phyloP scores from a whole-genome alignment of 2,113 vertebrate species.

The Leptodactylus fuscus region DNA sequence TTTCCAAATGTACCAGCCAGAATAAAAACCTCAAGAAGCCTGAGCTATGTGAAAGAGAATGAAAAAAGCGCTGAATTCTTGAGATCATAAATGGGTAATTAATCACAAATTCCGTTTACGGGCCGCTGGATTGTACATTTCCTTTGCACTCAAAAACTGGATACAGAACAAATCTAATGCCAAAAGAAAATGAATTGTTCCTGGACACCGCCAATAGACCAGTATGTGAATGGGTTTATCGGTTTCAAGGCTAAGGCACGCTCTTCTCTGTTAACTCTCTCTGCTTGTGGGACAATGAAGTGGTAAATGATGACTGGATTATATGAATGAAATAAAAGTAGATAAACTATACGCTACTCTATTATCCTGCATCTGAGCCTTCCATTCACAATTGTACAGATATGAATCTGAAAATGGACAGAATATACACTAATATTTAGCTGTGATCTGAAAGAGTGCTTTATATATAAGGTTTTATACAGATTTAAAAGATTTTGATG shows the following conservation, averaged over 20 bases:
- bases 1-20: constrained; percentile 84
- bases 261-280: not conserved
- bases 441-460: no score
- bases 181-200: constrained; percentile 76
- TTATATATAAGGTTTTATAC: no score
- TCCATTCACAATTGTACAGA: not conserved
- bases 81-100: constrained; percentile 81
- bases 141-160: constrained; percentile 77
- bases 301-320: not conserved
- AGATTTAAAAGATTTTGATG: no score
- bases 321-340: not conserved
- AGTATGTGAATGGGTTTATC: constrained; percentile 1
- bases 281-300: not conserved
- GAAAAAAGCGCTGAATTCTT: constrained; percentile 74
- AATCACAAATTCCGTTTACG: constrained; percentile 80
- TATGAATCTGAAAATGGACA: not conserved
- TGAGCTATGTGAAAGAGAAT: constrained; percentile 79
- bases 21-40: constrained; percentile 76
- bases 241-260: not conserved
- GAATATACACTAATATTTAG: no score
- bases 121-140: constrained; percentile 79
- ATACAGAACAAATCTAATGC: constrained; percentile 70
- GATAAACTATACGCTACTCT: no score
- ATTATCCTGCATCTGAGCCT: not conserved
- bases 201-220: constrained; percentile 65